phyloP scores from a whole-genome alignment of 2,888 invertebrate genomes.

The Amblyteles armatorius region DNA sequence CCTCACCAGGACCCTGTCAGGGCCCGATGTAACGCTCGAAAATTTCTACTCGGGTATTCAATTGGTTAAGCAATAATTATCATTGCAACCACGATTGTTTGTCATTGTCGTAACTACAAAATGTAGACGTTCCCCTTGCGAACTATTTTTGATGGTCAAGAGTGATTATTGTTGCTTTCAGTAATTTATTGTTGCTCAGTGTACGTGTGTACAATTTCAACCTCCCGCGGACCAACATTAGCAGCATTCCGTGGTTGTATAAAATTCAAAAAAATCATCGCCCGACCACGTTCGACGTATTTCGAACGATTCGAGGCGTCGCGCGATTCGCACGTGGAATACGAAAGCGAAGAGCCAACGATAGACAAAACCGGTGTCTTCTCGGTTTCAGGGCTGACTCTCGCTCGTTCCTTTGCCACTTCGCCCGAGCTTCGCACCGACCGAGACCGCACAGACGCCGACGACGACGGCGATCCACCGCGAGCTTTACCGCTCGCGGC shows the following conservation, averaged over 20 bases:
- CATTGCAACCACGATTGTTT: too few relatives aligned
- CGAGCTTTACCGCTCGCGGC: conserved; percentile 40
- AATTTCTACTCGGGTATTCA: too few relatives aligned
- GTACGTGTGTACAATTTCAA: conserved; percentile 27
- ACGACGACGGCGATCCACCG: conserved; percentile 41
- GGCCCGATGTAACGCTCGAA: too few relatives aligned
- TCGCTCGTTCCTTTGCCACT: conserved; percentile 10
- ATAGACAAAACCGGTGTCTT: conserved; percentile 39
- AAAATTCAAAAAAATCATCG: conserved; percentile 36
- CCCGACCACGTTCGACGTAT: conserved; percentile 31
- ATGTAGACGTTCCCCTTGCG: too few relatives aligned
- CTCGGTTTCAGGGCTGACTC: conserved; percentile 24
- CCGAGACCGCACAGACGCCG: conserved; percentile 36
- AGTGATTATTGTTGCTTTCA: too few relatives aligned
- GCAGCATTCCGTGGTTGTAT: conserved; percentile 7
- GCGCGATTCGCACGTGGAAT: conserved; percentile 28
- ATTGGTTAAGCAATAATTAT: too few relatives aligned
- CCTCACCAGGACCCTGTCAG: too few relatives aligned
- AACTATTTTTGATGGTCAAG: too few relatives aligned
- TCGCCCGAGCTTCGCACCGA: conserved; percentile 1
- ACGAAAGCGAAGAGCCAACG: conserved; percentile 17
- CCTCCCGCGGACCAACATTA: conserved; percentile 17
- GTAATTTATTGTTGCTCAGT: too few relatives aligned
- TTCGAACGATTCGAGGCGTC: neutral
- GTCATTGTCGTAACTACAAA: too few relatives aligned